Conservation (phyloP, 2,113 vertebrate genomes). For the Cariama cristata region DNA sequence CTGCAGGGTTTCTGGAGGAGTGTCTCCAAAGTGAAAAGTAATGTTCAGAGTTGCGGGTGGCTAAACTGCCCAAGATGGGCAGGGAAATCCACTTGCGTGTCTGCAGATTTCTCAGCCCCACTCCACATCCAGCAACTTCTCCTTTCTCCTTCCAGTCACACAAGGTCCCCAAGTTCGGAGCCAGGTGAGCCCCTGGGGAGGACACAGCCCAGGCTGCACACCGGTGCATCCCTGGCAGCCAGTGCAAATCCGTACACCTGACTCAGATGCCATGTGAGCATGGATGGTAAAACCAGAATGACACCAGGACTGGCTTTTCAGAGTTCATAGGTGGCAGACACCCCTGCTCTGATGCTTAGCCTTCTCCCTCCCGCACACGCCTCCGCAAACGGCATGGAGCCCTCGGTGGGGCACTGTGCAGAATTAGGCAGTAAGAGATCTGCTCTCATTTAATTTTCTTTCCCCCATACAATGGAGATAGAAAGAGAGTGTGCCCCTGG, state of each 20-base stretch:
- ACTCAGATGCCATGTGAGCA: background rate
- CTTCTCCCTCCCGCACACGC: background rate
- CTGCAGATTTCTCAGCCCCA: background rate
- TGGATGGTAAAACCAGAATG: background rate
- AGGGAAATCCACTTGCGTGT: background rate
- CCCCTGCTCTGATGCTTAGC: background rate
- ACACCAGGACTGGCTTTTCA: background rate
- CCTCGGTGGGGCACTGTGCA: background rate
- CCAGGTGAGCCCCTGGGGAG: background rate
- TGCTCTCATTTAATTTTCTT: background rate
- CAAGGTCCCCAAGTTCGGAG: rapidly evolving
- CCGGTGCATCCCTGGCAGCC: background rate
- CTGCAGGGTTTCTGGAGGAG: background rate
- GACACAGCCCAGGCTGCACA: background rate
- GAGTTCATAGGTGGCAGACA: background rate
- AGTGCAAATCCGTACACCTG: background rate
- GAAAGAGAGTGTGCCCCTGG: background rate
- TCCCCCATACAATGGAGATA: background rate
- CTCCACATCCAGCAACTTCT: background rate
- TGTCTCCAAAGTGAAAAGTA: background rate
- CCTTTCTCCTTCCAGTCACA: background rate
- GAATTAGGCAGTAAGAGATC: background rate
- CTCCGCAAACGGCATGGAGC: background rate
- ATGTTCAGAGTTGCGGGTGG: background rate
- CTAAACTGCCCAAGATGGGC: background rate